Base-by-base conservation (phyloP, 2,113 vertebrate genomes). In the Ctenomys sociabilis region DNA sequence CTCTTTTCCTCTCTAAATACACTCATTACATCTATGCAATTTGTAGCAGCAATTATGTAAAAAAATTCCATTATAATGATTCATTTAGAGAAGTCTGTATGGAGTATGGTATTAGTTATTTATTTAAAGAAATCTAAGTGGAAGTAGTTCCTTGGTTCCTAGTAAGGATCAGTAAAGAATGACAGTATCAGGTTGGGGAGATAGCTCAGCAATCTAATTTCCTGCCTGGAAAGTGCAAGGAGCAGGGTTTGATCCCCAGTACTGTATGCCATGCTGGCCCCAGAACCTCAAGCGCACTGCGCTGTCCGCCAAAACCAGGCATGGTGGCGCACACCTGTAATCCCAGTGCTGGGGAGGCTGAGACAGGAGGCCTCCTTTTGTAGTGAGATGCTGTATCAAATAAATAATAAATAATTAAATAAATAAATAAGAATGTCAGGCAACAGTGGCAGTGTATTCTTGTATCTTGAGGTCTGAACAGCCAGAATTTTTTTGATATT, bases 1-100 rank as follows among this genome's bases (percentile, higher is more conserved):
- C 45, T 14, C 52, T 97, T 85, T 61, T 97, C 91, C 94, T 70
- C 7, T 43, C 83, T 81, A 97, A 97, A 72, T 0, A 5, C 97
- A 92, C 37, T 97, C 61, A 86, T 93, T 88, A 88, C 96, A 94
- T 70, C 95, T 94, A n/a, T 96, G 95, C 72, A 80, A 85, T 96
- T 97, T 96, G 90, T 95, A 95, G 88, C 77, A 95, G n/a, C 57
- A 37, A 86, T 80, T 66, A 19, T 57, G n/a, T 68, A 45, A 82
- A 93, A 97, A 68, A 96, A 95, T 80, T 66, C 45, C 40, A 78
- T 54, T 77, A 70, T 54, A 26, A 87, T 85, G 73, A 82, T 57
- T 3, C 66, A 59, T 59, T 81, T 81, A 84, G 82, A 97, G 63
- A 92, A 93, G 70, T 73, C 40, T 96, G 95, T 35, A 94, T 93